Base-by-base conservation (phyloP, 1,140 invertebrate genomes). In the Microplitis mediator region DNA sequence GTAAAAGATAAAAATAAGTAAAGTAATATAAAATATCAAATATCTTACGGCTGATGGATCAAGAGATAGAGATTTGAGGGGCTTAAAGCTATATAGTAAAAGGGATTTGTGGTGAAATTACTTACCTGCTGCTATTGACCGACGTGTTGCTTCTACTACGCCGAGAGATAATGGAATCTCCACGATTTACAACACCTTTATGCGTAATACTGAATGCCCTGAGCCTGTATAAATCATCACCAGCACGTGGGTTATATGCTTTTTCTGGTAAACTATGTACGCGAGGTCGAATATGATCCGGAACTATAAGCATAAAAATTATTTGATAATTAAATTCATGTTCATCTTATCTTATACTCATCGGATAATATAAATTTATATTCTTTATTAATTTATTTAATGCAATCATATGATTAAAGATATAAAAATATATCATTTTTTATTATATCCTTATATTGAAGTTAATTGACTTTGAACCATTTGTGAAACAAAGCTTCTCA, bases 181-280 rank as follows among this genome's bases (percentile, higher is more conserved):
- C 95, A 73, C 94, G 93, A 88, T 97, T 97, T 65, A 97, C 92
- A 32, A 97, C 93, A 1, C 93, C 93, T 82, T 95, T 95, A 76
- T 93, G 94, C 13, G 94, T 95, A 76, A 96, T 96, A 79, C 92
- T 94, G 88, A 97, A 97, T 60, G 94, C 96, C 0, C 95, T 86
- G 45, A 97, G 90, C 54, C 95, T 89, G 86, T 97, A 96, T 51
- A 96, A 89, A 83, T 95, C 94, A 76, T 95, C 93, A 9, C 92
- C 92, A 13, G 91, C 88, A 13, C 94, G 88, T 8, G 94, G 94
- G 86, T 95, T 95, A 88, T 94, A 94, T 0, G 91, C 89, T 82
- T 94, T 93, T 84, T 95, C 94, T 0, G 94, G 94, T 51, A 95
- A 85, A 62, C 93, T 95, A 83, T 94, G 94, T 0, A 95, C 94